Percentiles rank a stretch among this genome's conserved stretches.
Conservation (phyloP, 1,140 invertebrate genomes). For the Papilio aristodemus region DNA sequence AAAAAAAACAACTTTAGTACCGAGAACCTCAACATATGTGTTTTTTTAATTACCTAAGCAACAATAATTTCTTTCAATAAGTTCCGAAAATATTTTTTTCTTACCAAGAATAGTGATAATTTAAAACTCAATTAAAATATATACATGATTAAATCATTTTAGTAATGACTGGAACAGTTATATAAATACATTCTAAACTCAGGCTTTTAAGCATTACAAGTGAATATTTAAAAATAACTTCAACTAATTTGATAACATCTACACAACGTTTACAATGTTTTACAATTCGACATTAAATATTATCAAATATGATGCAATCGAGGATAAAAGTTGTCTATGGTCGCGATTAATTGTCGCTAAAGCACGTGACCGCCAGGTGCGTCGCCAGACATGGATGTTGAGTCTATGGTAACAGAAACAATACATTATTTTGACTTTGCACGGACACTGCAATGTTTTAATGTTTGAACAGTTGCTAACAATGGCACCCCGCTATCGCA, state of each 20-base stretch:
- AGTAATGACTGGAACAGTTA: too few relatives aligned
- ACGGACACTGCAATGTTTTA: constrained; percentile 47
- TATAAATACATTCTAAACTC: too few relatives aligned
- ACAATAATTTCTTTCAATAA: too few relatives aligned
- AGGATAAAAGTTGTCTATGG: constrained; percentile 12
- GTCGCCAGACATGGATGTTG: constrained; percentile 50
- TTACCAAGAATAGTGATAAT: too few relatives aligned
- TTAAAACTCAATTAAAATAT: too few relatives aligned
- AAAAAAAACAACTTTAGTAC: too few relatives aligned
- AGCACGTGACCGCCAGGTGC: constrained; percentile 60
- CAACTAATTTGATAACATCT: not conserved
- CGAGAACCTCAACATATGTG: too few relatives aligned
- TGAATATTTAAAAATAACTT: not conserved
- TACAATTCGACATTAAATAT: not conserved
- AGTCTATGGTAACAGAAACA: constrained; percentile 57
- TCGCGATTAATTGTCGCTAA: constrained; percentile 28
- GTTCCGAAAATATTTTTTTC: too few relatives aligned
- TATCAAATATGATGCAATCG: not conserved
- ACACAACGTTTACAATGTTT: not conserved
- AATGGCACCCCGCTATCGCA: constrained; percentile 40
- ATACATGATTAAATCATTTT: too few relatives aligned
- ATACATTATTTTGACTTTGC: constrained; percentile 67
- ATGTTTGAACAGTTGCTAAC: constrained; percentile 56
- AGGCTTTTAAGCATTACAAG: too few relatives aligned
- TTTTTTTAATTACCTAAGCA: too few relatives aligned